Evolutionary conservation across 2,888 invertebrate genomes (phyloP), one percentile per base, ranked within the genome.

Genomic region (Parasteatoda lunata): DNA sequence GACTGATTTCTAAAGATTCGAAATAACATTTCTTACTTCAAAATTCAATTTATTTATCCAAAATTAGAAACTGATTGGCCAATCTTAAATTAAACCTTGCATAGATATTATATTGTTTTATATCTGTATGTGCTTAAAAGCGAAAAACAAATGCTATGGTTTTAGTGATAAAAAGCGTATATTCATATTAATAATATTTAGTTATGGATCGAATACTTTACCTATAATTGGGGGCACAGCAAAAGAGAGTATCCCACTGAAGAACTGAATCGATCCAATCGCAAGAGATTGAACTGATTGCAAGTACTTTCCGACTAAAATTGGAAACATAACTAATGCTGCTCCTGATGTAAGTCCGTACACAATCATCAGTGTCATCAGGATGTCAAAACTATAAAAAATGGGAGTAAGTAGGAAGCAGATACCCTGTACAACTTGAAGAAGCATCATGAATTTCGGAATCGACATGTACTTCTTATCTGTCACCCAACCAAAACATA

Each of bases 401-500:
- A 80, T 47, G 3, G 76, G 76, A 15, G 80, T 13, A 4, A 77
- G 45, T 13, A 73, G 3, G 48, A 70, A 76, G 13, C 65, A 80
- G 6, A 71, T 4, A 4, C 85, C 85, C 71, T 76, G 85, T 4
- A 65, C 6, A 15, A 80, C 13, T 13, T 85, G 85, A 11, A 79
- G 47, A 5, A 80, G 3, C 49, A 85, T 45, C 85, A 85, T 79
- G 76, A 64, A 85, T 8, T 30, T 69, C 3, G 75, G 52, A 3
- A 76, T 15, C 4, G 79, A 66, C 30, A 85, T 7, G 9, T 64
- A 66, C 5, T 76, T 70, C n/a, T 49, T 82, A 69, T 82, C 82
- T 3, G 82, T 82, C 5, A 82, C 66, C 82, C 81, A 81, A 7
- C 81, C 81, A 47, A 81, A 73, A n/a, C 81, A n/a, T 11, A 81